phyloP scores from a whole-genome alignment of 2,113 vertebrate species.

The Ornithorhynchus anatinus region DNA sequence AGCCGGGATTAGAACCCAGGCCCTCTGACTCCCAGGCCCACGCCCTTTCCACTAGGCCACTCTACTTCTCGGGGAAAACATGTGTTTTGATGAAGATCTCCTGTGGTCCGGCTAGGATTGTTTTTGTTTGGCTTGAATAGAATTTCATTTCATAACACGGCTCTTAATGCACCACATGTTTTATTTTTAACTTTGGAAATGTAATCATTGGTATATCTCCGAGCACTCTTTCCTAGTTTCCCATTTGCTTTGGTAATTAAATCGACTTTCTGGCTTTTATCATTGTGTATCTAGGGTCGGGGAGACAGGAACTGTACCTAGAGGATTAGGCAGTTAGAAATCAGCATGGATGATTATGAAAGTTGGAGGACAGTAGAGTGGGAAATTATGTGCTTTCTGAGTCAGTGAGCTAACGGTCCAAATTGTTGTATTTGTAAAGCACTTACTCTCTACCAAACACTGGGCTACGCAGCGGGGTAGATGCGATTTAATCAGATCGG shows the following conservation, averaged over 20 bases:
- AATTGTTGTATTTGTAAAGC: too few relatives aligned
- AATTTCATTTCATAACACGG: not conserved
- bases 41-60: too few relatives aligned
- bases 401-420: too few relatives aligned
- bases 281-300: not conserved
- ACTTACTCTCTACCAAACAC: too few relatives aligned
- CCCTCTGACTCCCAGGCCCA: too few relatives aligned
- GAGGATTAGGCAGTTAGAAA: not conserved
- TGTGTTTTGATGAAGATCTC: not conserved
- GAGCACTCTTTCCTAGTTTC: slow-evolving; percentile 37
- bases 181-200: slow-evolving; percentile 55
- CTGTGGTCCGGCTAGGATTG: not conserved
- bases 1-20: too few relatives aligned
- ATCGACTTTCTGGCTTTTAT: slow-evolving; percentile 2
- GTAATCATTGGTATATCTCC: slow-evolving; percentile 28
- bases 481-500: too few relatives aligned
- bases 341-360: slow-evolving; percentile 37
- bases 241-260: slow-evolving; percentile 59
- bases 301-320: slow-evolving; percentile 45
- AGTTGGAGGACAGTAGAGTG: not conserved
- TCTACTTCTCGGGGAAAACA: too few relatives aligned
- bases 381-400: slow-evolving; percentile 5
- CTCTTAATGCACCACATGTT: slow-evolving; percentile 23
- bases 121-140: not conserved
- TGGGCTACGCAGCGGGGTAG: too few relatives aligned